phyloP scores from a whole-genome alignment of 2,797 vertebrate species.

The Sebastes cheni region DNA sequence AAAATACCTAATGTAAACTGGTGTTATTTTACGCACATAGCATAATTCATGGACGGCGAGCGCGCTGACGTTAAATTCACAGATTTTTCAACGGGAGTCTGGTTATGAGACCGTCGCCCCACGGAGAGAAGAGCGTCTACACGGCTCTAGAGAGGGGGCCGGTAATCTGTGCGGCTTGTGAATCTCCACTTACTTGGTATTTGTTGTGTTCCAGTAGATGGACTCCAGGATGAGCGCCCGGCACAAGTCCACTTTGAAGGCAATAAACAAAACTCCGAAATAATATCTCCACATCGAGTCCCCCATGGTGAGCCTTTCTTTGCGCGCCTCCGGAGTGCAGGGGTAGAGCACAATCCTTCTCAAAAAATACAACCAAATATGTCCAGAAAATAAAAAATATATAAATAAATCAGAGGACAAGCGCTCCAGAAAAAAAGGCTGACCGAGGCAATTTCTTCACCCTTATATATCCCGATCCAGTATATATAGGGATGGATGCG shows the following conservation, averaged over 20 bases:
- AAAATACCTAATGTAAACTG: not conserved
- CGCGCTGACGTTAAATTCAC: not conserved
- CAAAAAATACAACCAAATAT: constrained; percentile 20
- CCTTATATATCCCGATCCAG: constrained; percentile 77
- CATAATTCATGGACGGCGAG: not conserved
- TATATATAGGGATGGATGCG: not conserved
- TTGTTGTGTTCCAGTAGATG: constrained; percentile 99
- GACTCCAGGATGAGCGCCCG: constrained; percentile 95
- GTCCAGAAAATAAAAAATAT: constrained; percentile 16
- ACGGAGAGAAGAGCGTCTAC: constrained; percentile 1
- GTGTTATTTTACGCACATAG: not conserved
- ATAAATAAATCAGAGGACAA: constrained; percentile 15
- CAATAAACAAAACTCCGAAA: constrained; percentile 92
- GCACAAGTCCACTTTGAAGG: constrained; percentile 92
- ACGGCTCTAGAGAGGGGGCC: not conserved
- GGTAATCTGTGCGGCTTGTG: constrained; percentile 6
- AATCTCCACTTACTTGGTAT: constrained; percentile 91
- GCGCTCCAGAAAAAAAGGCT: constrained; percentile 31
- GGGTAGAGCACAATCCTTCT: constrained; percentile 71
- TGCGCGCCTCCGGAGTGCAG: constrained; percentile 74
- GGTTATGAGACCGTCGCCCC: not conserved
- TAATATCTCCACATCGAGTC: constrained; percentile 96
- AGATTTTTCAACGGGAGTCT: constrained; percentile 20
- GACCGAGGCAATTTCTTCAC: constrained; percentile 41
- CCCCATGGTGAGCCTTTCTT: constrained; percentile 81